Conservation (phyloP, 2,113 vertebrate species). For the Ondatra zibethicus region DNA sequence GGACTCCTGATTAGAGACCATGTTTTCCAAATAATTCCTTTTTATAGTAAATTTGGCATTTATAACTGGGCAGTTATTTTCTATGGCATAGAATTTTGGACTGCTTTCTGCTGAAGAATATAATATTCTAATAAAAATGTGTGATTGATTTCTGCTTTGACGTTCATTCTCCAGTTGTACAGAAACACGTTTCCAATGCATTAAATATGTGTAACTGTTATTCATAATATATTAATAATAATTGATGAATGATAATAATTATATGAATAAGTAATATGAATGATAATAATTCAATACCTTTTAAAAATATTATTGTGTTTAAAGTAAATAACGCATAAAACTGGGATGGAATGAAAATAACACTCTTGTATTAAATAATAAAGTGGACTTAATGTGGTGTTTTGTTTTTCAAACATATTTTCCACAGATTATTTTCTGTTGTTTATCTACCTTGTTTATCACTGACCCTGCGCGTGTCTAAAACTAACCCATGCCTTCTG, state of each 20-base stretch:
- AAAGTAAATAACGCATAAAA: not conserved
- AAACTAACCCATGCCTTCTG: not conserved
- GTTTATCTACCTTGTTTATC: not conserved
- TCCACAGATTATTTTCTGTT: not conserved
- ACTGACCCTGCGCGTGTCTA: rapidly evolving
- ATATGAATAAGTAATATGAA: too few species aligned
- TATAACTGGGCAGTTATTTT: not conserved
- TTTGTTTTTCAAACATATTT: not conserved
- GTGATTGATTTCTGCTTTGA: not conserved
- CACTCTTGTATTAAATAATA: not conserved
- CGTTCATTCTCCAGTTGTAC: not conserved
- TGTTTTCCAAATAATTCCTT: constrained; percentile 8
- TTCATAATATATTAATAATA: not conserved
- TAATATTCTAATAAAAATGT: not conserved
- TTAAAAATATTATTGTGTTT: not conserved
- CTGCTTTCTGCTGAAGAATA: not conserved
- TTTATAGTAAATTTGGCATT: not conserved
- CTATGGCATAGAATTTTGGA: not conserved
- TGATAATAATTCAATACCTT: not conserved
- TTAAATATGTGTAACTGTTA: not conserved
- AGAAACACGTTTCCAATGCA: not conserved
- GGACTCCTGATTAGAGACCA: not conserved
- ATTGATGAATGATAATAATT: not conserved
- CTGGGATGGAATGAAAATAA: not conserved
- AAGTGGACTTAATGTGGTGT: not conserved